Evolutionary conservation across 2,888 invertebrate genomes (phyloP), one percentile per base, ranked within the genome.

Genomic region (Trichogramma dendrolimi): DNA sequence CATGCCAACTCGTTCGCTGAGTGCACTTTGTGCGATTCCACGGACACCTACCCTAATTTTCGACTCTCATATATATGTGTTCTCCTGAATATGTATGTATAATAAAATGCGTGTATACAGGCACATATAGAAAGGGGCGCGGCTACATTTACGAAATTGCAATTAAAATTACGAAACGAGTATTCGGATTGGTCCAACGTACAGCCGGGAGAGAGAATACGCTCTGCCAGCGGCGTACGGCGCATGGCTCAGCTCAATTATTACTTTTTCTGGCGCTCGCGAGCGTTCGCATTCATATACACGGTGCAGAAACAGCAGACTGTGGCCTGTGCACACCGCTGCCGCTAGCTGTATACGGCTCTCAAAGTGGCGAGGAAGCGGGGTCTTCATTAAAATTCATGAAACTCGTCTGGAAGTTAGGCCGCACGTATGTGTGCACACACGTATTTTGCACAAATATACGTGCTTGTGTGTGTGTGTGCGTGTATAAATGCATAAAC

Each of bases 321-420:
- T 43, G 58, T 7, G 49, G 4, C 27, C 27, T 27, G 27, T 27
- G 27, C 27, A 27, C 27, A 27, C 27, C 27, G 27, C 27, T 27
- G 27, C 27, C 27, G 27, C 27, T 27, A 27, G 27, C 27, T 27
- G 27, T 27, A 27, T 27, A 27, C 27, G 27, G 27, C 27, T 27
- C 27, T 27, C 27, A 27, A 27, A 10, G 7, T 7, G 27, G 11
- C 7, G 50, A 14, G 47, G 46, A 44, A 55, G 46, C 14, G 42
- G 65, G 56, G 64, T 43, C 67, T 69, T 70, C 67, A 68, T 71
- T 69, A 68, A 69, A 69, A 69, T 70, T 71, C 71, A 70, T 70
- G 70, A 69, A 70, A 70, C 65, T 67, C 60, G 60, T 58, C 60
- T 62, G 62, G 56, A 64, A 60, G 62, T 66, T 61, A 60, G 62